Percentiles rank a stretch among this genome's conserved stretches.
Conservation (phyloP, 2,888 invertebrate species). For the Polietes domitor region DNA sequence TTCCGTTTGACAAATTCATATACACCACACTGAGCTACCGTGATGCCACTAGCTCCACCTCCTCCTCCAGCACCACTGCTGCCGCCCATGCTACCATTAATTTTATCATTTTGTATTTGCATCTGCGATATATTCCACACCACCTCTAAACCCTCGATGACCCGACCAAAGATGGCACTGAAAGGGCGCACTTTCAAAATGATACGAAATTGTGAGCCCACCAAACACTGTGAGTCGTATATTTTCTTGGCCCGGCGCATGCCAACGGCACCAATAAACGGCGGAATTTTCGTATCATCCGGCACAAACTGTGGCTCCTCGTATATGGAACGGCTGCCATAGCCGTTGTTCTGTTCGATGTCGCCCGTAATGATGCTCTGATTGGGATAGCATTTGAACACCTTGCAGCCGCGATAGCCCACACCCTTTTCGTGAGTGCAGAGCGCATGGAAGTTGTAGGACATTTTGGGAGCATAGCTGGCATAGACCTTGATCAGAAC, state of each 20-base stretch:
- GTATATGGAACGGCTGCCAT: constrained; percentile 89
- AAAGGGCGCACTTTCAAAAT: constrained; percentile 92
- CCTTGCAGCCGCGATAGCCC: constrained; percentile 89
- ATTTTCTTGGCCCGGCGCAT: constrained; percentile 91
- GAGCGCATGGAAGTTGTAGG: constrained; percentile 88
- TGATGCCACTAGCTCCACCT: constrained; percentile 72
- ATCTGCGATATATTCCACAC: constrained; percentile 89
- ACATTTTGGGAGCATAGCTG: constrained; percentile 91
- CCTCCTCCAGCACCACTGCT: constrained; percentile 82
- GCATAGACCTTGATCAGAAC: constrained; percentile 89
- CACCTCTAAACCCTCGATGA: constrained; percentile 89
- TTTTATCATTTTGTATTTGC: constrained; percentile 64
- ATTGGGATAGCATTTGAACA: constrained; percentile 92
- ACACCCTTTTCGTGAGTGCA: constrained; percentile 88
- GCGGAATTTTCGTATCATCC: constrained; percentile 89
- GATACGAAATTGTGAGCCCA: constrained; percentile 92
- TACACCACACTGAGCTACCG: constrained; percentile 81
- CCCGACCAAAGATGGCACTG: constrained; percentile 91
- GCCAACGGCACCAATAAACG: constrained; percentile 89
- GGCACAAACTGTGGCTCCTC: constrained; percentile 90
- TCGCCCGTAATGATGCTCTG: constrained; percentile 92
- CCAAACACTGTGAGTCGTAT: constrained; percentile 90
- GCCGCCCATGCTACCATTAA: constrained; percentile 29
- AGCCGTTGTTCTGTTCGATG: constrained; percentile 90
- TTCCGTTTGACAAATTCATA: constrained; percentile 63